A percentile compares a stretch with the other conserved stretches of the same genome.
Evolutionary conservation across 2,888 invertebrate genomes (phyloP).

Genomic region (Meliscaeva auricollis): DNA sequence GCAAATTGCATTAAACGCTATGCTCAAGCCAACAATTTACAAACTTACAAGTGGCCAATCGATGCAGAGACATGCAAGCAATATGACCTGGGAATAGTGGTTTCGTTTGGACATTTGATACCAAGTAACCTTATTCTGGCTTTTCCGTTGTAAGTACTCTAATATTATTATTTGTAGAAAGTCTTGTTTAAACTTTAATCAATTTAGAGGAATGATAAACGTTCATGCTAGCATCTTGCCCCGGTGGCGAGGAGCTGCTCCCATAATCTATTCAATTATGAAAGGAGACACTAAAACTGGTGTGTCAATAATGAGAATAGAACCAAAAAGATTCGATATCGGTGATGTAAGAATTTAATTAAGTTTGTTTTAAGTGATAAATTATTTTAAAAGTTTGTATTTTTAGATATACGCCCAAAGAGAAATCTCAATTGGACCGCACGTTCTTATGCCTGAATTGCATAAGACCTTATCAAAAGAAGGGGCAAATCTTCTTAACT

Average conservation of each 20-base stretch:
- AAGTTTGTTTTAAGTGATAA: too few species aligned
- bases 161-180: neutral
- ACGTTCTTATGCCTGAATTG: constrained; percentile 88
- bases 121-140: constrained; percentile 89
- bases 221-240: constrained; percentile 97
- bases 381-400: too few species aligned
- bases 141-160: constrained; percentile 91
- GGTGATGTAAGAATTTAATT: constrained; percentile 85
- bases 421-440: constrained; percentile 85
- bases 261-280: constrained; percentile 93
- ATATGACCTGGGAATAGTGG: constrained; percentile 95
- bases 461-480: constrained; percentile 87
- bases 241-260: constrained; percentile 96
- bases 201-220: constrained; percentile 93
- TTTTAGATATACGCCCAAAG: constrained; percentile 85
- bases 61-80: constrained; percentile 81
- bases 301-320: constrained; percentile 94
- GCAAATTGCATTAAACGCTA: constrained; percentile 88
- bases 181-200: neutral
- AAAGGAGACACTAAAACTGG: constrained; percentile 93
- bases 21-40: constrained; percentile 86
- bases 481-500: constrained; percentile 88
- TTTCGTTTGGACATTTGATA: constrained; percentile 97
- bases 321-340: constrained; percentile 92
- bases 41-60: constrained; percentile 89